phyloP scores from a whole-genome alignment of 2,113 vertebrate genomes.

The Prochilodus magdalenae region DNA sequence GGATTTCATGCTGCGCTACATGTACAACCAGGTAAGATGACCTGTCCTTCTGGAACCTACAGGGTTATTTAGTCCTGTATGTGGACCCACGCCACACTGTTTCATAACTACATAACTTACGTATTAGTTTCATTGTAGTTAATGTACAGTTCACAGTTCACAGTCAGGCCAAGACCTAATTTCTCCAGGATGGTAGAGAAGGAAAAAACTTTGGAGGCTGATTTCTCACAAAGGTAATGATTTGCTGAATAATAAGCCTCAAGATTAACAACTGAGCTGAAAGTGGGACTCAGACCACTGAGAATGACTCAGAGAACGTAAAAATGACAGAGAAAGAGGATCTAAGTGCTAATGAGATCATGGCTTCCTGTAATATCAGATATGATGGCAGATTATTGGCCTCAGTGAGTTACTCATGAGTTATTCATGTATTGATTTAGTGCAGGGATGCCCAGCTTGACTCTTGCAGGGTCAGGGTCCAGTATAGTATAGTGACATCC shows the following conservation, averaged over 20 bases:
- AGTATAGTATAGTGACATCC: not conserved
- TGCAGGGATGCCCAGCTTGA: not conserved
- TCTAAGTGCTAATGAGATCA: not conserved
- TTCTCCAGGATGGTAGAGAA: too few relatives aligned
- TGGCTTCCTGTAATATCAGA: constrained; percentile 30
- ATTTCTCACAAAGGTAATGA: too few relatives aligned
- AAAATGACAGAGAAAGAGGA: not conserved
- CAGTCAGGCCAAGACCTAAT: too few relatives aligned
- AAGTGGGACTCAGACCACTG: not conserved
- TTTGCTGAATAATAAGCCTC: not conserved
- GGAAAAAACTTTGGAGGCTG: too few relatives aligned
- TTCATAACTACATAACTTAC: too few relatives aligned
- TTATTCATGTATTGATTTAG: not conserved
- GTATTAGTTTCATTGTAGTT: too few relatives aligned
- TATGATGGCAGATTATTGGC: constrained; percentile 29
- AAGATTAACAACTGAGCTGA: not conserved
- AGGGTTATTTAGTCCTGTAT: not conserved
- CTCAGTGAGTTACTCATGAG: constrained; percentile 4
- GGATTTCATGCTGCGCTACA: constrained; percentile 99
- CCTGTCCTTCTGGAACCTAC: not conserved
- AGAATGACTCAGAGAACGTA: not conserved
- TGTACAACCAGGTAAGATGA: constrained; percentile 91
- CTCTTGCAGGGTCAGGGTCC: not conserved
- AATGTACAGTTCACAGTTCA: too few relatives aligned
- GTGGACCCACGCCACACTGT: not conserved